phyloP scores from a whole-genome alignment of 2,888 invertebrate genomes.

The Didymodactylos carnosus region DNA sequence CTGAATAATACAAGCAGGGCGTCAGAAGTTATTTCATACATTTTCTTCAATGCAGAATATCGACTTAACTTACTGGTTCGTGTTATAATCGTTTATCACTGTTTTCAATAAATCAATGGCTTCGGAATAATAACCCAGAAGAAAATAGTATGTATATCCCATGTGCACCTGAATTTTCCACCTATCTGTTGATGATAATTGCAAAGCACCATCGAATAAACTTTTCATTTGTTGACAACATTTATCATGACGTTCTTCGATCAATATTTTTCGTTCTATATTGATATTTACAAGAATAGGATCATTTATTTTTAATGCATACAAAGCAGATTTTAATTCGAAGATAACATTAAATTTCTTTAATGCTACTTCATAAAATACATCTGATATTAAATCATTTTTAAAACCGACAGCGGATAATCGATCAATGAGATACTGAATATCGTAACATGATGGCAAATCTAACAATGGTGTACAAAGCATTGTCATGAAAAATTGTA shows the following conservation, averaged over 20 bases:
- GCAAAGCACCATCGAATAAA: background rate
- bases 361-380: background rate
- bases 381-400: background rate
- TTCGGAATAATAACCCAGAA: background rate
- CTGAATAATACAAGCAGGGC: no score
- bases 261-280: background rate
- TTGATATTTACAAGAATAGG: background rate
- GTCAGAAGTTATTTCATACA: no score
- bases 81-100: background rate
- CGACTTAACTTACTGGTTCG: background rate
- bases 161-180: background rate
- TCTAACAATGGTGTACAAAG: background rate
- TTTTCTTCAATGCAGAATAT: no score
- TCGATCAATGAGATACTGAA: background rate
- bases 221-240: background rate
- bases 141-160: background rate
- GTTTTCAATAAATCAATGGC: background rate
- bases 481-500: background rate
- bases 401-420: background rate
- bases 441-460: background rate
- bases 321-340: background rate
- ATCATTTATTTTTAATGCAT: background rate
- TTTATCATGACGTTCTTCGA: background rate
- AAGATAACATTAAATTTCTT: background rate
- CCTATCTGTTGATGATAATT: background rate